These are phyloP conservation scores for Schlechtendalia chinensis DNA, from an alignment of 1,140 invertebrate genomes.

Conservation along the genomic window DNA sequence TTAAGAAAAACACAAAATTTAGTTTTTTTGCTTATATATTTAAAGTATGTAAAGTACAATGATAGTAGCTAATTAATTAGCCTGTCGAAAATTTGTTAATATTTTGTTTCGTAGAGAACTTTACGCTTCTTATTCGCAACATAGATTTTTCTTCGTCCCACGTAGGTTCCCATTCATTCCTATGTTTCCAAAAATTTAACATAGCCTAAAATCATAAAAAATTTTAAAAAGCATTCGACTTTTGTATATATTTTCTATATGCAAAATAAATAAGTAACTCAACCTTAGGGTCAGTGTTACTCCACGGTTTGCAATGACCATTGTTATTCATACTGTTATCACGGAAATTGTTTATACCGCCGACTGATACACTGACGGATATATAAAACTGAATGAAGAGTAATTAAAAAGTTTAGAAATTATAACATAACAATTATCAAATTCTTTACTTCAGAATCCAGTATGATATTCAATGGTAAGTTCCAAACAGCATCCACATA, in stretches of 20 bases:
- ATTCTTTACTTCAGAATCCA: slow-evolving; percentile 1
- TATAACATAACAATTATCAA: background rate
- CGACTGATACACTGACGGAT: slow-evolving; percentile 61
- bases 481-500: background rate
- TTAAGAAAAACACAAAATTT: too few relatives aligned
- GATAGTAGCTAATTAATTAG: too few relatives aligned
- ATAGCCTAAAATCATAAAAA: slow-evolving; percentile 44
- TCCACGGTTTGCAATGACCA: slow-evolving; percentile 58
- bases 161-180: slow-evolving; percentile 52
- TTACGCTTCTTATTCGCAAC: slow-evolving; percentile 53
- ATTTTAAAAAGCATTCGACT: too few relatives aligned
- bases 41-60: too few relatives aligned
- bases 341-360: slow-evolving; percentile 60
- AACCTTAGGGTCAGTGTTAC: slow-evolving; percentile 55
- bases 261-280: slow-evolving; percentile 34
- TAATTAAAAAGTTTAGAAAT: background rate
- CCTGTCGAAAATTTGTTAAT: too few relatives aligned
- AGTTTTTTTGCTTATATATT: too few relatives aligned
- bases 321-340: slow-evolving; percentile 54
- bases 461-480: background rate
- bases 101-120: slow-evolving; percentile 41
- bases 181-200: slow-evolving; percentile 52
- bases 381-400: slow-evolving; percentile 59
- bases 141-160: slow-evolving; percentile 51
- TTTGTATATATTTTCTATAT: too few relatives aligned